phyloP scores from a whole-genome alignment of 2,113 vertebrate genomes.

The Ictalurus furcatus region DNA sequence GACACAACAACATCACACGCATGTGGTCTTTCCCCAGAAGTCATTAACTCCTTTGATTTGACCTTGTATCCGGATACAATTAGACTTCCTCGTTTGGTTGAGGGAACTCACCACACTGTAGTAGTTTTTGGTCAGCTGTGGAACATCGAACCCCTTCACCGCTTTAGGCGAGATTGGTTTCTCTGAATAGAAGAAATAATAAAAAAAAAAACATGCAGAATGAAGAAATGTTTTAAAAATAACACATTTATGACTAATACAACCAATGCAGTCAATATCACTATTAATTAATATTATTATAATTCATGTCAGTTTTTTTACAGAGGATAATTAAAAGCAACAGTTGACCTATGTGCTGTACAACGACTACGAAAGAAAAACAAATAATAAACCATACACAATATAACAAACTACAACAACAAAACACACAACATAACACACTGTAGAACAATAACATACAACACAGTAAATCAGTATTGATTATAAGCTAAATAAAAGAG shows the following conservation, averaged over 20 bases:
- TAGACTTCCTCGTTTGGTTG: not conserved
- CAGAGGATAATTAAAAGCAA: no score
- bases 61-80: not conserved
- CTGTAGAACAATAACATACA: no score
- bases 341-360: no score
- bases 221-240: not conserved
- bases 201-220: not conserved
- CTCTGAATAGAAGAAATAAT: conserved; percentile 71
- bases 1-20: conserved; percentile 24
- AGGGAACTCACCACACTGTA: conserved; percentile 88
- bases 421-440: no score
- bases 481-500: no score
- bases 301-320: not conserved
- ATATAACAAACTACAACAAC: no score
- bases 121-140: conserved; percentile 95
- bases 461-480: no score
- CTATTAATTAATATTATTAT: not conserved
- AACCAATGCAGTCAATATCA: not conserved
- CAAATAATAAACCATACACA: no score
- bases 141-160: conserved; percentile 79
- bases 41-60: not conserved
- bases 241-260: not conserved
- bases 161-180: conserved; percentile 92
- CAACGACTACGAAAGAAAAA: no score
- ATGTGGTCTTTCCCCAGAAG: not conserved